These are phyloP conservation scores for Chrysina gloriosa DNA, from an alignment of 2,888 invertebrate genomes.

Conservation along the genomic window DNA sequence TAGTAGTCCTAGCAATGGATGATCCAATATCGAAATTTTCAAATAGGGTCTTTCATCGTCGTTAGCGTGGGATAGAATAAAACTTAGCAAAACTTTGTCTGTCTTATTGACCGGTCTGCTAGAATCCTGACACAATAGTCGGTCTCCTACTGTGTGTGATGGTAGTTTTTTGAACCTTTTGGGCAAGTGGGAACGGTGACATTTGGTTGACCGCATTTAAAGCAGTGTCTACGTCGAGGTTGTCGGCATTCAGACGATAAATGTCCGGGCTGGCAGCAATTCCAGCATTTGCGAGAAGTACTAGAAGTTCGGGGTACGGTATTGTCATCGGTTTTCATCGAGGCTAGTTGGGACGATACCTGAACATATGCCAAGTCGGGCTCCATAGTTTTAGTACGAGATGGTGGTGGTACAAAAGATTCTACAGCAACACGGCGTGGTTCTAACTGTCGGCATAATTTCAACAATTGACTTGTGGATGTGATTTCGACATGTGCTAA, in stretches of 20 bases:
- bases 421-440: constrained; percentile 25
- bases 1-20: constrained; percentile 16
- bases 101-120: not conserved
- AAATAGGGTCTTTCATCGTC: constrained; percentile 36
- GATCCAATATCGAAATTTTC: constrained; percentile 4
- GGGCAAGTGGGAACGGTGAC: not conserved
- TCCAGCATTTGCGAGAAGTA: not conserved
- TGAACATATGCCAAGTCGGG: constrained; percentile 42
- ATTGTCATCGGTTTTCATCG: not conserved
- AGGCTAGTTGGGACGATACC: not conserved
- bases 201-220: not conserved
- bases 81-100: not conserved
- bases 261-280: not conserved
- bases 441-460: constrained; percentile 41
- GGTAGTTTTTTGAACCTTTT: not conserved
- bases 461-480: constrained; percentile 27
- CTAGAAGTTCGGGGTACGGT: too few relatives aligned
- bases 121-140: not conserved
- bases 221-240: not conserved
- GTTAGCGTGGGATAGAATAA: constrained; percentile 7
- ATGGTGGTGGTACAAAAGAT: constrained; percentile 11
- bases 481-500: constrained; percentile 4
- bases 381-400: constrained; percentile 23
- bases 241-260: not conserved
- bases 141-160: not conserved